These are phyloP conservation scores for Ascaphus truei DNA, from an alignment of 2,113 vertebrate genomes.

Conservation along the genomic window DNA sequence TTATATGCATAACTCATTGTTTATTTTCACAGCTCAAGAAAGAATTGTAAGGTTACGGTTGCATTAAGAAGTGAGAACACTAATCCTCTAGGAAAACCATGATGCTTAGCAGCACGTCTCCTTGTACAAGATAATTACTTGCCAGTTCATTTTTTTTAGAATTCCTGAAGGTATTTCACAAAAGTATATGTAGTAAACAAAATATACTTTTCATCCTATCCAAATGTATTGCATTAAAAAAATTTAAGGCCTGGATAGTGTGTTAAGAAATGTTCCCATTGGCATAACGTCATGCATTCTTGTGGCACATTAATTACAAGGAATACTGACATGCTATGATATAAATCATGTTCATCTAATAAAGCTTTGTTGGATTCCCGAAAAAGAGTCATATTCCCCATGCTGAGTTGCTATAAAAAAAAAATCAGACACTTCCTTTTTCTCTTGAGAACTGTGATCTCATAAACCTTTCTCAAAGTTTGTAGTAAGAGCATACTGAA, in stretches of 20 bases:
- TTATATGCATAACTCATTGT: constrained; percentile 63
- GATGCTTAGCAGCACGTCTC: no score
- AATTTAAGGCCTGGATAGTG: constrained; percentile 63
- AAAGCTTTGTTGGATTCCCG: constrained; percentile 60
- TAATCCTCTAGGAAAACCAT: no score
- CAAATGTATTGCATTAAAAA: no score
- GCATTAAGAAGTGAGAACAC: no score
- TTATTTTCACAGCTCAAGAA: constrained; percentile 58
- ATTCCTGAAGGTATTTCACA: no score
- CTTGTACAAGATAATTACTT: no score
- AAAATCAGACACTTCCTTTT: constrained; percentile 47
- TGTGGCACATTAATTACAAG: constrained; percentile 67
- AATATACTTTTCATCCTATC: no score
- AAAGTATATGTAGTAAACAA: no score
- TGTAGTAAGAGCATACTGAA: no score
- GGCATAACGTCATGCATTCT: constrained; percentile 63
- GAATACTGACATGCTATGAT: constrained; percentile 60
- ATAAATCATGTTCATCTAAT: constrained; percentile 62
- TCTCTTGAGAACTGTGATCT: constrained; percentile 48
- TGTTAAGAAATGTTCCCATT: constrained; percentile 68
- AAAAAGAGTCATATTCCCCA: constrained; percentile 62
- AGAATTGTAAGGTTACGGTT: constrained; percentile 64
- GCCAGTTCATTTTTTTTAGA: no score
- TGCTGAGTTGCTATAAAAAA: constrained; percentile 46
- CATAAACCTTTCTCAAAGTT: constrained; percentile 47